A percentile compares a stretch with the other conserved stretches of the same genome.
Evolutionary conservation across 2,113 vertebrate species (phyloP).

Genomic region (Laterallus jamaicensis): DNA sequence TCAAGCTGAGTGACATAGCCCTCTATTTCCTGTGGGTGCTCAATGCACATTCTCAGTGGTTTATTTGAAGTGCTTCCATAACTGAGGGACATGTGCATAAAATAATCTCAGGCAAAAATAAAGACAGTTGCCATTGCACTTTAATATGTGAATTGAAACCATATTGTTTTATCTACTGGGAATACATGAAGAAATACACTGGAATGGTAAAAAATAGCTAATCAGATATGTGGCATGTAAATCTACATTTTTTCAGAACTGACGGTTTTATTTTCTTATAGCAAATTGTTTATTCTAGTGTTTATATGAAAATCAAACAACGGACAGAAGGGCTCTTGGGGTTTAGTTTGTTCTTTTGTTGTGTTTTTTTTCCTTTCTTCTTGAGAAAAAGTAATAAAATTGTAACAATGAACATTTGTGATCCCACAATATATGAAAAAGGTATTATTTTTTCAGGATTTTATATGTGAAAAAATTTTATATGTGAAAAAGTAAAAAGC

Average conservation of each 20-base stretch:
- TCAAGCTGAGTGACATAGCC: slow-evolving; percentile 37
- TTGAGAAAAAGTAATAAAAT: neutral
- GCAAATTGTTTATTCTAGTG: neutral
- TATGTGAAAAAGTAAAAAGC: neutral
- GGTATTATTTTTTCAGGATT: neutral
- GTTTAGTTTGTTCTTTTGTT: neutral
- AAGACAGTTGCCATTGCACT: neutral
- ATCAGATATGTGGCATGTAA: neutral
- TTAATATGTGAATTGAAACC: slow-evolving; percentile 29
- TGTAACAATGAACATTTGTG: neutral
- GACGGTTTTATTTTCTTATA: neutral
- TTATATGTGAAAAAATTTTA: neutral
- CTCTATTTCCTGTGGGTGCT: slow-evolving; percentile 24
- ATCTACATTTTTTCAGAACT: neutral
- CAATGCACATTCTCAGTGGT: slow-evolving; percentile 22
- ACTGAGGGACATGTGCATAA: slow-evolving; percentile 37
- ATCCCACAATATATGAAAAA: neutral
- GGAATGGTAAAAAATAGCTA: neutral
- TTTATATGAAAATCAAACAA: neutral
- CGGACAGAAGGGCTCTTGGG: neutral
- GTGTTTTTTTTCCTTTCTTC: neutral
- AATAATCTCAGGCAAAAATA: slow-evolving; percentile 37
- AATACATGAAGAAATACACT: neutral
- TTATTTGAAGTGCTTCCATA: slow-evolving; percentile 53
- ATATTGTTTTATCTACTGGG: slow-evolving; percentile 15